Base-by-base conservation (phyloP, 1,140 invertebrate genomes). In the Ceratitis capitata region DNA sequence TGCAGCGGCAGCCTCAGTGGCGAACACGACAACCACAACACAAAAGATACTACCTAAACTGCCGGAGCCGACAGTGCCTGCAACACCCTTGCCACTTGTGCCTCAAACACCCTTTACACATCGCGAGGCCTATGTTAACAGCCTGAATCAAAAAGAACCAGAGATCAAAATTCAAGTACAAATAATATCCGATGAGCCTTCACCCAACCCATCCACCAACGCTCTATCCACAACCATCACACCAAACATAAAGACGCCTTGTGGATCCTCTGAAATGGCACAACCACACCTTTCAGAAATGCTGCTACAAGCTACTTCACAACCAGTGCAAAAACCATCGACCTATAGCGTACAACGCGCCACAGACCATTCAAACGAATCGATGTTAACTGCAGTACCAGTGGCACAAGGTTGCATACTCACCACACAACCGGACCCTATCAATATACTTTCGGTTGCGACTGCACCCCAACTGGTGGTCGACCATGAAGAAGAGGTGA, bases 151-250 rank as follows among this genome's bases (percentile, higher is more conserved):
- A 90, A 91, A 91, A 49, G 88, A 90, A 85, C 89, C 89, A n/a
- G 90, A 90, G 86, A 91, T 91, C 86, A 91, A 91, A 89, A 90
- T 91, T 69, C 87, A 91, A 88, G 85, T 91, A 45, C 89, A 91
- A 89, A 90, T 91, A 49, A 88, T 90, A 26, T 90, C 90, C 82
- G 89, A 91, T 87, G 85, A 88, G 69, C 89, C 88, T 49, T 61
- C 84, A n/a, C n/a, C 58, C 12, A 26, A n/a, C 14, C 29, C 39
- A 47, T 32, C 53, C n/a, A 2, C 85, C 64, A 84, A 5, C 39
- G 5, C 45, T 26, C 58, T 19, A 16, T 23, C 5, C 23, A 14
- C 9, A 83, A n/a, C 83, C 16, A 14, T 29, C 86, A 53, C 10
- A 29, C 23, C 12, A 85, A 74, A 84, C 85, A 83, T 23, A 58